Evolutionary conservation across 2,797 vertebrate genomes (phyloP).

Genomic region (Nannoperca obscura): DNA sequence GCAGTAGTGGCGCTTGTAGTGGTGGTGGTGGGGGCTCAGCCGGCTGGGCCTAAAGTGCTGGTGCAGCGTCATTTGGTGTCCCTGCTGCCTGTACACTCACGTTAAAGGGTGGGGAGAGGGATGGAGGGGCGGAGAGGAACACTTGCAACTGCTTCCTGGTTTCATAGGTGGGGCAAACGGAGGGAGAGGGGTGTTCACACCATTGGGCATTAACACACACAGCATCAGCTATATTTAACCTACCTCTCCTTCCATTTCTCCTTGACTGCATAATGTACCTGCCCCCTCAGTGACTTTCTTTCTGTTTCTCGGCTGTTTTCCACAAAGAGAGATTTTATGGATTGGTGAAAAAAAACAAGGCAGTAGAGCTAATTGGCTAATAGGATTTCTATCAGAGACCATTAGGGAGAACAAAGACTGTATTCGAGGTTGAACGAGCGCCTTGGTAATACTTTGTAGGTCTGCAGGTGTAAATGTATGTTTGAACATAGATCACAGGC

Average conservation of each 20-base stretch:
- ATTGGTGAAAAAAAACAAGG: slow-evolving; percentile 67
- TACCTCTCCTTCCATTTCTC: slow-evolving; percentile 57
- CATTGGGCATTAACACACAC: slow-evolving; percentile 54
- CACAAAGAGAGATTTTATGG: slow-evolving; percentile 68
- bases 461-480: slow-evolving; percentile 37
- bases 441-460: slow-evolving; percentile 3
- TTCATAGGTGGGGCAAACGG: slow-evolving; percentile 63
- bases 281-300: slow-evolving; percentile 59
- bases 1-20: slow-evolving; percentile 69
- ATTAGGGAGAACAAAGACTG: slow-evolving; percentile 72
- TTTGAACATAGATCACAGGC: slow-evolving; percentile 26
- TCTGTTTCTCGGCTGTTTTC: slow-evolving; percentile 48
- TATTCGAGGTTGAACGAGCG: slow-evolving; percentile 40
- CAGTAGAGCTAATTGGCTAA: slow-evolving; percentile 73
- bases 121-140: slow-evolving; percentile 27
- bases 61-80: slow-evolving; percentile 76
- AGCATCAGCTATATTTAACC: slow-evolving; percentile 66
- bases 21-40: slow-evolving; percentile 62
- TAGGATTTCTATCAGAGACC: slow-evolving; percentile 77
- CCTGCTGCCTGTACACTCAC: slow-evolving; percentile 51
- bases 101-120: slow-evolving; percentile 6
- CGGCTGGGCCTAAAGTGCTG: slow-evolving; percentile 74
- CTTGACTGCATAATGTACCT: slow-evolving; percentile 56
- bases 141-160: slow-evolving; percentile 61
- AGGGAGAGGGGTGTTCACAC: slow-evolving; percentile 43